Percentiles rank a stretch among this genome's conserved stretches.
phyloP scores from a whole-genome alignment of 2,888 invertebrate genomes.

The Lamproptera curius region DNA sequence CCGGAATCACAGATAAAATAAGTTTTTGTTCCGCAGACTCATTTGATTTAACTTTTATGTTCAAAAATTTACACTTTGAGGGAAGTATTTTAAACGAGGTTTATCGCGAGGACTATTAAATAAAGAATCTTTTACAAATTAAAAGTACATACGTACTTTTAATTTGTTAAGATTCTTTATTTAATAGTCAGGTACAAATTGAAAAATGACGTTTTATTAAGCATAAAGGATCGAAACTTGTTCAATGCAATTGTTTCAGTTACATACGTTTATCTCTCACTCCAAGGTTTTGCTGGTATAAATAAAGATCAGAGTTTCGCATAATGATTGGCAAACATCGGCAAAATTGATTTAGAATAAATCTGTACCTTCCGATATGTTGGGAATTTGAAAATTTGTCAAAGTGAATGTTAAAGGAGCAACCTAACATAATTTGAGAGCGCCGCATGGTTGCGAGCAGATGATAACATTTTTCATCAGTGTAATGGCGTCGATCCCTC shows the following conservation, averaged over 20 bases:
- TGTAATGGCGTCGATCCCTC: background rate
- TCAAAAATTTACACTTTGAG: background rate
- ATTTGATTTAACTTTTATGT: background rate
- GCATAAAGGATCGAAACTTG: no score
- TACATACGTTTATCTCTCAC: background rate
- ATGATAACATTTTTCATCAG: constrained; percentile 12
- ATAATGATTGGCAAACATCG: no score
- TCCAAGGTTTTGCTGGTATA: background rate
- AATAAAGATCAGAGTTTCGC: background rate
- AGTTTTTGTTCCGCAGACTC: constrained; percentile 2
- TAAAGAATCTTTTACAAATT: background rate
- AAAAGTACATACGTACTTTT: background rate
- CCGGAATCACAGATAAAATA: background rate
- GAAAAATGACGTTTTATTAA: no score
- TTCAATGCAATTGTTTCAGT: background rate
- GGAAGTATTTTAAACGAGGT: background rate
- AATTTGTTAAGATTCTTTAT: background rate
- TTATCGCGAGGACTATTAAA: background rate
- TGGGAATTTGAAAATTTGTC: no score
- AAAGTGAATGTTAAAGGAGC: constrained; percentile 2
- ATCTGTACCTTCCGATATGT: no score
- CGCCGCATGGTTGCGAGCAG: constrained; percentile 1
- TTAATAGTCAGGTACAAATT: no score
- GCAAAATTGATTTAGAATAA: no score
- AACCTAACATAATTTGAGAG: background rate